A percentile compares a stretch with the other conserved stretches of the same genome.
phyloP scores from a whole-genome alignment of 2,888 invertebrate species.

The Lithophane ornitopus region DNA sequence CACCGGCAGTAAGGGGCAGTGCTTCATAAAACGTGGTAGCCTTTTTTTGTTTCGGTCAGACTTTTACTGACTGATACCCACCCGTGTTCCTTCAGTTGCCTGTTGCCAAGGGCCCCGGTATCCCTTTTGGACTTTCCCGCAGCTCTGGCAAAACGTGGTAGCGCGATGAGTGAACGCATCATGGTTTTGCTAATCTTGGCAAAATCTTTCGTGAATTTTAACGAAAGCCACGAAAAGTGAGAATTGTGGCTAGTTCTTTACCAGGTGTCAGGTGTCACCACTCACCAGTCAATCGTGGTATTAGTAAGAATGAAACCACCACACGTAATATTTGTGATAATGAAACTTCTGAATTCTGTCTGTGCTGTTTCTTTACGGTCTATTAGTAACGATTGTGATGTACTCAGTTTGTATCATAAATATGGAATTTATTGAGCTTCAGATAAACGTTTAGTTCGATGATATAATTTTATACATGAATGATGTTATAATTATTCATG shows the following conservation, averaged over 20 bases:
- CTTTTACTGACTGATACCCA: too few relatives aligned
- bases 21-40: not conserved
- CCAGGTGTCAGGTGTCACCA: too few relatives aligned
- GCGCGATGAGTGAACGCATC: not conserved
- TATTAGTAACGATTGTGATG: constrained; percentile 47
- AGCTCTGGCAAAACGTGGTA: too few relatives aligned
- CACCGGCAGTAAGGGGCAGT: not conserved
- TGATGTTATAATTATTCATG: constrained; percentile 12
- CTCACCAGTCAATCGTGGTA: too few relatives aligned
- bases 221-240: not conserved
- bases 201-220: not conserved
- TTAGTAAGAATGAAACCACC: not conserved
- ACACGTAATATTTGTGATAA: too few relatives aligned
- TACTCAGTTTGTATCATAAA: constrained; percentile 51
- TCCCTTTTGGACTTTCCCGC: too few relatives aligned
- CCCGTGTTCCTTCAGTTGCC: too few relatives aligned
- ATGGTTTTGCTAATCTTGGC: not conserved
- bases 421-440: constrained; percentile 39
- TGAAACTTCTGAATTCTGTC: constrained; percentile 7
- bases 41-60: too few relatives aligned
- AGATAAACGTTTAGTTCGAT: constrained; percentile 37
- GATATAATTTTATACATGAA: constrained; percentile 7
- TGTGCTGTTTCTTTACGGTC: constrained; percentile 2
- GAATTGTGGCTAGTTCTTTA: not conserved
- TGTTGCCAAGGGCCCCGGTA: too few relatives aligned